Base-by-base conservation (phyloP, 2,113 vertebrate genomes). In the Neomonachus schauinslandi region DNA sequence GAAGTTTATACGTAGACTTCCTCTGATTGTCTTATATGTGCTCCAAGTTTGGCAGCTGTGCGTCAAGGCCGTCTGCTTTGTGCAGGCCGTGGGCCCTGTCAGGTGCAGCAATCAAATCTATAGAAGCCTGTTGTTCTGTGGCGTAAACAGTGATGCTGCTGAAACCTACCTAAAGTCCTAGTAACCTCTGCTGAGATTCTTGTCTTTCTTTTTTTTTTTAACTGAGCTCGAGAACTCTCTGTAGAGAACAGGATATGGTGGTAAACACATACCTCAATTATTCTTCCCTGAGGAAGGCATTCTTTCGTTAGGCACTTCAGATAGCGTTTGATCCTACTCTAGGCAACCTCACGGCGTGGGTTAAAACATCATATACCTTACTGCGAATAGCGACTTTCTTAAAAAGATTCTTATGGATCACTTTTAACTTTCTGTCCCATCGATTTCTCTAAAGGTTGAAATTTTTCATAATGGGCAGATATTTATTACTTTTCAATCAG, bases 1-100 rank as follows among this genome's bases (percentile, higher is more conserved):
- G 84, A 42, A 18, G 92, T 96, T 90, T 96, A 88, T 4, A 51
- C 0, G 39, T 33, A 0, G 63, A 79, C 92, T 98, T 98, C 96
- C 97, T 90, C 0, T 26, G 77, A 98, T 31, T 96, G 97, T 93
- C 92, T 88, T 5, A 13, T 0, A 0, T 0, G 2, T 0, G 4
- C 63, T 91, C 61, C 67, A 61, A 28, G 72, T 33, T 87, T 0
- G 46, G 39, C 96, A 93, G 97, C 83, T 82, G 63, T 33, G 33
- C 59, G 5, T 46, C 36, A 16, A 19, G 67, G 71, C 79, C 15
- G 46, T 16, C n/a, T 2, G 24, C 55, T 33, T 12, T 31, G 80
- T 5, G 57, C 36, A 53, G 33, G 61, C 33, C 11, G 24, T 0
- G 5, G 6, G 49, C 46, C 53, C 87, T 12, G 14, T 89, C 76